phyloP scores from a whole-genome alignment of 2,797 vertebrate genomes.

The Margarornis squamiger region DNA sequence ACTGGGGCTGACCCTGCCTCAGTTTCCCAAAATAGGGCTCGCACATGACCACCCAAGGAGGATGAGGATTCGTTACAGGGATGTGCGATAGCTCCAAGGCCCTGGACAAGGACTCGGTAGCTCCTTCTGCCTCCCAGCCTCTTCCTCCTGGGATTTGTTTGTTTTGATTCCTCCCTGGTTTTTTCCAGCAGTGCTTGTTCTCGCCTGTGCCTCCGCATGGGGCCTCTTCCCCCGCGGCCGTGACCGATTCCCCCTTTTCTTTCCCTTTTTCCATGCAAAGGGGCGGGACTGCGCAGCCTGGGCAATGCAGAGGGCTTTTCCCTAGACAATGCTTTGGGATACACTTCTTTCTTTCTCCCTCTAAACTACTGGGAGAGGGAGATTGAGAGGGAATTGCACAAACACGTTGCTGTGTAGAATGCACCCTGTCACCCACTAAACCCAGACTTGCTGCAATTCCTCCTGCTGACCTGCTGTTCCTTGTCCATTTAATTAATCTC shows the following conservation, averaged over 20 bases:
- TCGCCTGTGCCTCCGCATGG: neutral
- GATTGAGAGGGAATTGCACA: neutral
- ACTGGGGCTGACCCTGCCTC: constrained; percentile 48
- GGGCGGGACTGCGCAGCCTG: accelerated
- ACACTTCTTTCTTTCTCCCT: neutral
- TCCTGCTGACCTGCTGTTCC: neutral
- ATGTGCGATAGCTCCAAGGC: neutral
- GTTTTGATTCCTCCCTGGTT: constrained; percentile 8
- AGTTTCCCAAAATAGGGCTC: constrained; percentile 57
- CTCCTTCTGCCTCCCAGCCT: neutral
- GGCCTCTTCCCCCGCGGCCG: neutral
- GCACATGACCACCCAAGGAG: neutral
- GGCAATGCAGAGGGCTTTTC: neutral
- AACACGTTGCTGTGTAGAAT: accelerated
- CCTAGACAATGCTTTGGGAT: neutral
- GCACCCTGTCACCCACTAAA: neutral
- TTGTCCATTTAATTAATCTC: neutral
- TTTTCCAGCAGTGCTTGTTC: neutral
- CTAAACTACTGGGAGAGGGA: neutral
- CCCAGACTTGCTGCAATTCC: neutral
- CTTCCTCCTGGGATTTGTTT: neutral
- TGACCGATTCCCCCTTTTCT: neutral
- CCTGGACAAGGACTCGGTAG: accelerated
- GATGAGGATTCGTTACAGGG: neutral
- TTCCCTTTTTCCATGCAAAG: accelerated